phyloP scores from a whole-genome alignment of 2,888 invertebrate genomes.

The Eupithecia insigniata region DNA sequence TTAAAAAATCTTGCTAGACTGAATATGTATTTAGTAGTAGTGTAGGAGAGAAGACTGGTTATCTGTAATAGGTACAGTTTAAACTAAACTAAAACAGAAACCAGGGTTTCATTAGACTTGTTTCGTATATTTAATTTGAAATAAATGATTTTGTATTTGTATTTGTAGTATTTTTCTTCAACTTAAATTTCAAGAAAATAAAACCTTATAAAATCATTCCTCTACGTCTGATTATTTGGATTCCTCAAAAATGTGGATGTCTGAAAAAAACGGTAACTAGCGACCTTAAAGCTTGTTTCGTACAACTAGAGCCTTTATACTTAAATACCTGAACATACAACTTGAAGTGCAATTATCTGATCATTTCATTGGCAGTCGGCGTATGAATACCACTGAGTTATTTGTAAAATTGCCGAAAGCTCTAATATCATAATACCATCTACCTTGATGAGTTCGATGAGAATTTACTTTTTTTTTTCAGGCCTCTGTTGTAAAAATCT shows the following conservation, averaged over 20 bases:
- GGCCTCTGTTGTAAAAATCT: neutral
- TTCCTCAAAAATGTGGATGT: neutral
- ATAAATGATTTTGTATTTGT: neutral
- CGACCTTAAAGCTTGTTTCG: constrained; percentile 29
- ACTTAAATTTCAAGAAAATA: neutral
- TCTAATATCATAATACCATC: neutral
- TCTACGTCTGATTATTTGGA: neutral
- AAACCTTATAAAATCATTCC: neutral
- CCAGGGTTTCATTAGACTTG: no score
- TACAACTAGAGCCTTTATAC: constrained; percentile 33
- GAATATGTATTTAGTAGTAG: no score
- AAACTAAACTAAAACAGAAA: no score
- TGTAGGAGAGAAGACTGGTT: no score
- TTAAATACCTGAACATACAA: constrained; percentile 40
- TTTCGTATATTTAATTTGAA: no score
- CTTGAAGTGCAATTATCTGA: constrained; percentile 71
- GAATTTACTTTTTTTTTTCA: neutral
- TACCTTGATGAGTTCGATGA: neutral
- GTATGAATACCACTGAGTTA: neutral
- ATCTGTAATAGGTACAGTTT: no score
- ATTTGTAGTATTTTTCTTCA: neutral
- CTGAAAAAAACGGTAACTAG: neutral
- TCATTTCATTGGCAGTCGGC: constrained; percentile 73
- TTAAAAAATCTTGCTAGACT: no score
- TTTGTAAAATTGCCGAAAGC: neutral